Evolutionary conservation across 2,113 vertebrate genomes (phyloP).

Genomic region (Aviceda subcristata): DNA sequence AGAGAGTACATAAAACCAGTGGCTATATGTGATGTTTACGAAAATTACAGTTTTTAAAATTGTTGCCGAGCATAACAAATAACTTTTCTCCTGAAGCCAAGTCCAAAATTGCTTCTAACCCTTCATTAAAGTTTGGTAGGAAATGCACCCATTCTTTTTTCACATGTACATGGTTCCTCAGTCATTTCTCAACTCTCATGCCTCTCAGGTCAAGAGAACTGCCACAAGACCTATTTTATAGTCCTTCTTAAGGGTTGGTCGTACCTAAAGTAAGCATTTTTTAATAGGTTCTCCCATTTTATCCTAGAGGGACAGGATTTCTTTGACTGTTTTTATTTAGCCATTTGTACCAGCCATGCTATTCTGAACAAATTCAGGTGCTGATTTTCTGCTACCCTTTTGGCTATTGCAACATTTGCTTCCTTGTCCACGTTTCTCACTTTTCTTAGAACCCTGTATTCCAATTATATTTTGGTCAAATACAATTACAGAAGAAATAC

Average conservation of each 20-base stretch:
- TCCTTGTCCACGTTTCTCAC: neutral
- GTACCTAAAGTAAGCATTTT: neutral
- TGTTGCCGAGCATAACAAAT: neutral
- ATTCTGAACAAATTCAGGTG: neutral
- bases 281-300: neutral
- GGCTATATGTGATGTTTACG: neutral
- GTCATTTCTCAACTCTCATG: neutral
- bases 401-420: neutral
- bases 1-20: neutral
- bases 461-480: neutral
- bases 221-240: neutral
- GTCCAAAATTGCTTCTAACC: neutral
- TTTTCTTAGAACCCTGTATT: neutral
- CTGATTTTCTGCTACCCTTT: neutral
- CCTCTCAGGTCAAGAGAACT: neutral
- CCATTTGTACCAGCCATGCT: neutral
- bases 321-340: neutral
- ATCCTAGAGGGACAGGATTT: neutral
- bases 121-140: neutral
- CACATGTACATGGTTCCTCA: rapidly evolving
- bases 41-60: neutral
- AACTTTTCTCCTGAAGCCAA: neutral
- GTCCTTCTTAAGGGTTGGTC: neutral
- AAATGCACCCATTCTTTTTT: neutral
- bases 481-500: neutral